A percentile compares a stretch with the other conserved stretches of the same genome.
Evolutionary conservation across 2,113 vertebrate species (phyloP).

Genomic region (Anoplopoma fimbria): DNA sequence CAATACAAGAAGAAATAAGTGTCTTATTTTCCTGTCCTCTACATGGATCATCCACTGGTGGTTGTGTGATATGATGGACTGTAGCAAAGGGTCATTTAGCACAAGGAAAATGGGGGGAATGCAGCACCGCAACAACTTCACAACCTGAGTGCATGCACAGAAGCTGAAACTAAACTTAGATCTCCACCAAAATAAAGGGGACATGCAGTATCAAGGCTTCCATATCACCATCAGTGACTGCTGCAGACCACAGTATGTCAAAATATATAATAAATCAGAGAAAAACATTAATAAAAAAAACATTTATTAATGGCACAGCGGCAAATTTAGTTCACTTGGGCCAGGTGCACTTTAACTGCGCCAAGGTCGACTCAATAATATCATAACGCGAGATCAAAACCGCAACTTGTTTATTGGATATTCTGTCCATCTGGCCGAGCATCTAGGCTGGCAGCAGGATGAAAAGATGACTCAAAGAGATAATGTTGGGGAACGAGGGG

Average conservation of each 20-base stretch:
- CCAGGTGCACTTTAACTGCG: slow-evolving; percentile 32
- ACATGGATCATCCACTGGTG: not conserved
- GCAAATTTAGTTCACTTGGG: slow-evolving; percentile 43
- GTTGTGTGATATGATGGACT: not conserved
- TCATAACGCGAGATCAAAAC: slow-evolving; percentile 71
- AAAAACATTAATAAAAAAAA: slow-evolving; percentile 7
- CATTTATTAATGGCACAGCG: not conserved
- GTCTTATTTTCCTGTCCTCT: not conserved
- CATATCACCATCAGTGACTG: slow-evolving; percentile 4
- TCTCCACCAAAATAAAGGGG: not conserved
- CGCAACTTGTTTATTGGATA: slow-evolving; percentile 73
- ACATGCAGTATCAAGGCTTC: slow-evolving; percentile 24
- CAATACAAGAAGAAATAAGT: not conserved
- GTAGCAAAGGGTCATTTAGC: not conserved
- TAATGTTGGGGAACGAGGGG: slow-evolving; percentile 65
- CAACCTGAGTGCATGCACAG: not conserved
- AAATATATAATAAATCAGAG: slow-evolving; percentile 38
- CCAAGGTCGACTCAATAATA: slow-evolving; percentile 59
- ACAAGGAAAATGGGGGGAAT: not conserved
- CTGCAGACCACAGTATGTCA: slow-evolving; percentile 32
- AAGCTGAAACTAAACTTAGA: slow-evolving; percentile 17
- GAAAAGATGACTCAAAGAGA: slow-evolving; percentile 73
- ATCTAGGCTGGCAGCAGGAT: slow-evolving; percentile 70
- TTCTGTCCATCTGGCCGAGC: slow-evolving; percentile 73
- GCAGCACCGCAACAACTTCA: not conserved